Conservation (phyloP, 2,113 vertebrate genomes). For the Antidorcas marsupialis region DNA sequence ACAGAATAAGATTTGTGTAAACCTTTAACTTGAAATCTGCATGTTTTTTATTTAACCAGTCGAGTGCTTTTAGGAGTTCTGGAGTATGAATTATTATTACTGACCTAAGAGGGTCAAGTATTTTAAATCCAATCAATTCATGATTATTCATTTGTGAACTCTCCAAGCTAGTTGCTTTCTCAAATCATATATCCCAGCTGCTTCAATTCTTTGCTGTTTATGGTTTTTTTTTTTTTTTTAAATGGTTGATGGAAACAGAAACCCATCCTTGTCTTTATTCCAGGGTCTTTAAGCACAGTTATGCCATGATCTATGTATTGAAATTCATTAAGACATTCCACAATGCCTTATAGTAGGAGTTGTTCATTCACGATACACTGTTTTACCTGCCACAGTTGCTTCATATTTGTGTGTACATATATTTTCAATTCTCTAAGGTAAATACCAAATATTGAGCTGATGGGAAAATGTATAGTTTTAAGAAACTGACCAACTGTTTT, state of each 20-base stretch:
- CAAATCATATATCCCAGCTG: neutral
- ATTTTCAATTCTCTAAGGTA: neutral
- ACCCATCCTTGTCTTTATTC: neutral
- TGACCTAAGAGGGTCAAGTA: neutral
- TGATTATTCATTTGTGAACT: neutral
- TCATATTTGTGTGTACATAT: neutral
- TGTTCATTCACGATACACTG: neutral
- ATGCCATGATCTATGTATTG: no score
- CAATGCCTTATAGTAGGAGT: neutral
- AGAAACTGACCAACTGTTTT: neutral
- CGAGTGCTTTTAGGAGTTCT: neutral
- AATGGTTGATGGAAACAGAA: neutral
- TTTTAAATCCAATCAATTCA: neutral
- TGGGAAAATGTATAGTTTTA: neutral
- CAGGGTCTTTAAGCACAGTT: neutral
- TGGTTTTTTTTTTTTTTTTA: neutral
- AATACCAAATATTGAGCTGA: neutral
- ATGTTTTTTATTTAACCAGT: neutral
- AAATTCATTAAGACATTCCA: neutral
- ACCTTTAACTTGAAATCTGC: neutral
- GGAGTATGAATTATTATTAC: neutral
- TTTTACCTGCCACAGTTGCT: neutral
- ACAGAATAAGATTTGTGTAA: neutral
- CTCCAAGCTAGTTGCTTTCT: neutral
- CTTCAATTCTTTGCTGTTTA: neutral